Evolutionary conservation across 2,888 invertebrate species (phyloP).

Genomic region (Drosophila mimetica): DNA sequence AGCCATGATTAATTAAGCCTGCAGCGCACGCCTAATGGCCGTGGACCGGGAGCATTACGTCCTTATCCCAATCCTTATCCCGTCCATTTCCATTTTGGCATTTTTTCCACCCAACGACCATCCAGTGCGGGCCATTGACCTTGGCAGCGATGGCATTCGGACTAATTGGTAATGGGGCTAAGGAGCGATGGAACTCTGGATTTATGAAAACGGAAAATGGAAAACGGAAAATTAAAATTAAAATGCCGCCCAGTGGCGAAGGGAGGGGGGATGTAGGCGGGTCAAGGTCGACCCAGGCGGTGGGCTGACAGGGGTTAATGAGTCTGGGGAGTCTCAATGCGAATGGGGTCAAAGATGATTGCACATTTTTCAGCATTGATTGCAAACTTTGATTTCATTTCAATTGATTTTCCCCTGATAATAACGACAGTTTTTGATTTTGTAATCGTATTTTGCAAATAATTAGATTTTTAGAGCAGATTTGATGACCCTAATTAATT

Average conservation of each 20-base stretch:
- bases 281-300: conserved; percentile 28
- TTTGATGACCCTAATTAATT: not conserved
- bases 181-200: conserved; percentile 11
- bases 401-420: conserved; percentile 6
- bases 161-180: conserved; percentile 39
- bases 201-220: conserved; percentile 26
- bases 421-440: not conserved
- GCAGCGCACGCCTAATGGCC: conserved; percentile 67
- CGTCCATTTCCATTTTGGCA: conserved; percentile 1
- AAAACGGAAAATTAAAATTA: conserved; percentile 26
- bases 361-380: conserved; percentile 10
- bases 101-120: not conserved
- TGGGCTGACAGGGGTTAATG: conserved; percentile 21
- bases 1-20: conserved; percentile 69
- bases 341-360: conserved; percentile 15
- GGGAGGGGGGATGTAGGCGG: not conserved
- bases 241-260: not conserved
- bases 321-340: conserved; percentile 7
- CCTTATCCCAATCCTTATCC: conserved; percentile 12
- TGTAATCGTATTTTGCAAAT: not conserved
- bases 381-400: conserved; percentile 6
- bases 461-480: not conserved
- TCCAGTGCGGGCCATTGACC: conserved; percentile 36
- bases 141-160: conserved; percentile 29
- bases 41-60: conserved; percentile 16